Evolutionary conservation across 2,888 invertebrate species (phyloP).

Genomic region (Rhyacophila evoluta): DNA sequence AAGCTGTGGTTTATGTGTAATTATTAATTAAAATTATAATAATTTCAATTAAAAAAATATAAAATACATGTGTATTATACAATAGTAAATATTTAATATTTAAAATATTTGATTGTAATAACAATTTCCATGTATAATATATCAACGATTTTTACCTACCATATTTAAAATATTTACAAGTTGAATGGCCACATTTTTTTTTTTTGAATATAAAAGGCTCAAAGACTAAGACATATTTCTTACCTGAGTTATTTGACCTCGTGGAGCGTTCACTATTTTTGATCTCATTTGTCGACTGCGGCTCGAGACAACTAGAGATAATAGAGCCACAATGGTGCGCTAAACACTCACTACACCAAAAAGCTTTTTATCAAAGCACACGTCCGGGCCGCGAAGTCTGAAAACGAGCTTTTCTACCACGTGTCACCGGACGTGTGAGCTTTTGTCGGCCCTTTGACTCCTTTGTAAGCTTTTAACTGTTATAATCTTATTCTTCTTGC

Average conservation of each 20-base stretch:
- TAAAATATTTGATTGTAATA: too few species aligned
- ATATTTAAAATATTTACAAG: too few species aligned
- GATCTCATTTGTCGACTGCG: conserved; percentile 24
- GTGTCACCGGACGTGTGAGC: conserved; percentile 43
- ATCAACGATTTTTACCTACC: too few species aligned
- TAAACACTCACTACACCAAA: conserved; percentile 47
- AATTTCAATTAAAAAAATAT: too few species aligned
- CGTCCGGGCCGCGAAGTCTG: conserved; percentile 29
- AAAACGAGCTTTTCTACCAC: conserved; percentile 26
- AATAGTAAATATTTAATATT: too few species aligned
- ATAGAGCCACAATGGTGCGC: conserved; percentile 41
- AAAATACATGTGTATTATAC: too few species aligned
- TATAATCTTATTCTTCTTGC: conserved; percentile 42
- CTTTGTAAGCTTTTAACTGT: conserved; percentile 44
- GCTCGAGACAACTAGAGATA: conserved; percentile 33
- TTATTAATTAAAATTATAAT: too few species aligned
- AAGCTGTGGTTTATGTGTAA: too few species aligned
- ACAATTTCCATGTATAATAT: too few species aligned
- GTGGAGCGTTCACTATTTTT: conserved; percentile 28
- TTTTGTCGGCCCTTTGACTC: conserved; percentile 42
- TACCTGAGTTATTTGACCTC: conserved; percentile 23
- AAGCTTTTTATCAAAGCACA: conserved; percentile 51
- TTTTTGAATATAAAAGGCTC: not conserved
- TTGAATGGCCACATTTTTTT: too few species aligned
- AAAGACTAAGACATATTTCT: not conserved